Conservation (phyloP, 2,113 vertebrate genomes). For the Castor canadensis region DNA sequence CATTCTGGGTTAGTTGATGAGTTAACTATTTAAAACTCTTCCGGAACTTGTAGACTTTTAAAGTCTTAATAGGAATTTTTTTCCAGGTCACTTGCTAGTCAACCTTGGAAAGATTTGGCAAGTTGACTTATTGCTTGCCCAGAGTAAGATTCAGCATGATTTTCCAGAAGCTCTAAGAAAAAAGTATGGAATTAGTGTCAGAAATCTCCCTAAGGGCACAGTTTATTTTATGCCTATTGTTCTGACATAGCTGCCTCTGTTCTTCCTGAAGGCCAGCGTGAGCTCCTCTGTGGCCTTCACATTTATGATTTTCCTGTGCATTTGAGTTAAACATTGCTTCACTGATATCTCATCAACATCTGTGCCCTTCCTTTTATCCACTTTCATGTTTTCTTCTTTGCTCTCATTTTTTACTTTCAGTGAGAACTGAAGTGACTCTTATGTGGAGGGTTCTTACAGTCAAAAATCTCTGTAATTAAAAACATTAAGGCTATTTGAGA, state of each 20-base stretch:
- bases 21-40: slow-evolving; percentile 80
- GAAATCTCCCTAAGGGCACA: neutral
- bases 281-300: too few species aligned
- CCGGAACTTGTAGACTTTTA: slow-evolving; percentile 63
- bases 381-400: neutral
- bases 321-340: neutral
- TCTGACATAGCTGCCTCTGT: rapidly evolving
- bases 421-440: neutral
- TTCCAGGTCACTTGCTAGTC: slow-evolving; percentile 70
- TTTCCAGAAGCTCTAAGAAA: slow-evolving; percentile 9
- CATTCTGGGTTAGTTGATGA: slow-evolving; percentile 75
- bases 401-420: neutral
- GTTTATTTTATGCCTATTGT: neutral
- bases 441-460: neutral
- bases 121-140: neutral
- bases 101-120: slow-evolving; percentile 41
- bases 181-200: neutral
- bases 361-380: neutral
- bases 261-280: neutral
- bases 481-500: neutral
- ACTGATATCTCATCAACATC: neutral
- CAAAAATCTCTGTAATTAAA: neutral
- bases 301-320: neutral
- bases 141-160: slow-evolving; percentile 53
- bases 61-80: slow-evolving; percentile 74